Evolutionary conservation across 2,888 invertebrate genomes (phyloP).

Genomic region (Lasioglossum calceatum): DNA sequence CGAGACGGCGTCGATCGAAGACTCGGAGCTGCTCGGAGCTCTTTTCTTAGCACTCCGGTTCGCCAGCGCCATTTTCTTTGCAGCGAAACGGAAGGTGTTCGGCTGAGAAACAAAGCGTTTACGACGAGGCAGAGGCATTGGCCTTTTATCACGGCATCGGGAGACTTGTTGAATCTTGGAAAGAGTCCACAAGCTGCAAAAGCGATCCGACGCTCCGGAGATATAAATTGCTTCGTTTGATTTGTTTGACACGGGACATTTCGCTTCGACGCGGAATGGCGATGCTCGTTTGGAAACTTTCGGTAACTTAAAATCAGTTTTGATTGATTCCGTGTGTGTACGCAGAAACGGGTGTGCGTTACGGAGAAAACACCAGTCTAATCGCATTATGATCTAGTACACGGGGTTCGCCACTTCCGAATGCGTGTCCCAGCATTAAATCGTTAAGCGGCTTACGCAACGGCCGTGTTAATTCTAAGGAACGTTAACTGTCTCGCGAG

Average conservation of each 20-base stretch:
- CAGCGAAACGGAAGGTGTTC: constrained; percentile 7
- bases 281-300: neutral
- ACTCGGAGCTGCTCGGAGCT: neutral
- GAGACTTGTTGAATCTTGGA: constrained; percentile 70
- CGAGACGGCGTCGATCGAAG: constrained; percentile 29
- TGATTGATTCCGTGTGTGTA: neutral
- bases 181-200: constrained; percentile 34
- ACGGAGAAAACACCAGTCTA: constrained; percentile 62
- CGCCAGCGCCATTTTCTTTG: neutral
- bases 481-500: constrained; percentile 15
- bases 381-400: constrained; percentile 67
- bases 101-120: constrained; percentile 42
- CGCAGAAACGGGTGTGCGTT: constrained; percentile 10
- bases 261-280: neutral
- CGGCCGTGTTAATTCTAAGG: constrained; percentile 38
- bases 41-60: neutral
- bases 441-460: constrained; percentile 63
- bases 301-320: neutral
- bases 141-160: constrained; percentile 60
- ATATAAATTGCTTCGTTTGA: constrained; percentile 49
- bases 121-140: constrained; percentile 24
- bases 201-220: neutral
- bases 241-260: constrained; percentile 31
- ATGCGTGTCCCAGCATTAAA: constrained; percentile 57
- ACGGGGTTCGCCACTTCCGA: constrained; percentile 51